Evolutionary conservation across 2,113 vertebrate genomes (phyloP), one percentile per base, ranked within the genome.

Genomic region (Columbina picui): DNA sequence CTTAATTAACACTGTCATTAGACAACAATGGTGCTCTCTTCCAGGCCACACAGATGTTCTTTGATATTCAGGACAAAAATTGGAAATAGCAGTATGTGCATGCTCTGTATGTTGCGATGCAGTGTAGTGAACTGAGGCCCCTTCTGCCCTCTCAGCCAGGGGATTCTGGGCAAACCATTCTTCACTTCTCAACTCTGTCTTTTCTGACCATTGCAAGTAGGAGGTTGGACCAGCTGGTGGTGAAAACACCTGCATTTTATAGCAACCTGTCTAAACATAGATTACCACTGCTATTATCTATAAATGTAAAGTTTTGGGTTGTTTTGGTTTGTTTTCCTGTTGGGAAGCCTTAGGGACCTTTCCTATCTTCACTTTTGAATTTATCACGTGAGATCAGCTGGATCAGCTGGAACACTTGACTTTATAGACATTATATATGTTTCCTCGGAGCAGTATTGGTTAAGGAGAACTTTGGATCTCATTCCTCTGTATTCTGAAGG

Each of bases 1-100:
- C 59, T 90, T 93, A 89, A 85, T 90, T 93, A 93, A 41, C n/a
- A 81, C 56, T 80, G 64, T 83, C 84, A 86, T 83, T 68, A 77
- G 73, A 59, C 79, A 90, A 70, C 47, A 88, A 39, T 88, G 76
- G 70, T 77, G 34, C 75, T 84, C 32, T 96, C 3, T 95, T 77
- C 41, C 64, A 90, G 64, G 36, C 19, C 64, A 81, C 80, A 86
- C 68, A 92, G 83, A 92, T 90, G 55, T 89, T 94, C 88, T 90
- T 95, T 89, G 47, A 34, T 70, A 32, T 60, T 52, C 26, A 17
- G 52, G 52, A 81, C 22, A 61, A 65, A 78, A 71, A 64, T 22
- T 1, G 18, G 29, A 18, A 50, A 26, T 29, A 86, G 79, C 47
- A 45, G 13, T 53, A 30, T 53, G 6, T 69, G 19, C 13, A 12